A percentile compares a stretch with the other conserved stretches of the same genome.
Evolutionary conservation across 2,888 invertebrate species (phyloP).

Genomic region (Andrena hattorfiana): DNA sequence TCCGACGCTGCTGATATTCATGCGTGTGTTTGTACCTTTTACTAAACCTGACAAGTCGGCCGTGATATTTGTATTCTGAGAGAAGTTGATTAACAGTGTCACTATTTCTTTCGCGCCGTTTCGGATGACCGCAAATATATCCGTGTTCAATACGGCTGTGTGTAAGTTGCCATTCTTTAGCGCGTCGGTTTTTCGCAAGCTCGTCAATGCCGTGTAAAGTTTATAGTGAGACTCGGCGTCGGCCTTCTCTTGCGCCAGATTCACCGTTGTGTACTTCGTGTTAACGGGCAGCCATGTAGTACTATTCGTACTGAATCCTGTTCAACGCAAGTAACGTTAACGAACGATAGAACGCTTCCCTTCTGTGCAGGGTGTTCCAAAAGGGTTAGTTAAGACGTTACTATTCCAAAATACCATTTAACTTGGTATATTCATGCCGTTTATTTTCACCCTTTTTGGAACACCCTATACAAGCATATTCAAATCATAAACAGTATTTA

Average conservation of each 20-base stretch:
- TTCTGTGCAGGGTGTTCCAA: not conserved
- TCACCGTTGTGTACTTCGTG: constrained; percentile 87
- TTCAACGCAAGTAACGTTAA: not conserved
- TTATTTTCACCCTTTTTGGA: too few relatives aligned
- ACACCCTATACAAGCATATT: too few relatives aligned
- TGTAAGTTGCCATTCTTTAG: constrained; percentile 87
- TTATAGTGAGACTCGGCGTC: constrained; percentile 87
- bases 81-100: constrained; percentile 81
- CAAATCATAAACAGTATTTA: too few relatives aligned
- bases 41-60: not conserved
- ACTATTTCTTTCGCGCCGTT: constrained; percentile 38
- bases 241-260: constrained; percentile 86
- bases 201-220: constrained; percentile 87
- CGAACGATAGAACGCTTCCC: not conserved
- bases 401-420: too few relatives aligned
- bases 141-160: constrained; percentile 86
- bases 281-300: constrained; percentile 91
- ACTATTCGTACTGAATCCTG: constrained; percentile 82
- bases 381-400: not conserved
- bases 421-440: too few relatives aligned
- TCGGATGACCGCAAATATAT: constrained; percentile 67
- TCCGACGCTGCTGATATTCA: not conserved
- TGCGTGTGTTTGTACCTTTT: fast-evolving
- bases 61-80: fast-evolving
- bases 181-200: constrained; percentile 85